Evolutionary conservation across 2,888 invertebrate species (phyloP).

Genomic region (Cosmia pyralina): DNA sequence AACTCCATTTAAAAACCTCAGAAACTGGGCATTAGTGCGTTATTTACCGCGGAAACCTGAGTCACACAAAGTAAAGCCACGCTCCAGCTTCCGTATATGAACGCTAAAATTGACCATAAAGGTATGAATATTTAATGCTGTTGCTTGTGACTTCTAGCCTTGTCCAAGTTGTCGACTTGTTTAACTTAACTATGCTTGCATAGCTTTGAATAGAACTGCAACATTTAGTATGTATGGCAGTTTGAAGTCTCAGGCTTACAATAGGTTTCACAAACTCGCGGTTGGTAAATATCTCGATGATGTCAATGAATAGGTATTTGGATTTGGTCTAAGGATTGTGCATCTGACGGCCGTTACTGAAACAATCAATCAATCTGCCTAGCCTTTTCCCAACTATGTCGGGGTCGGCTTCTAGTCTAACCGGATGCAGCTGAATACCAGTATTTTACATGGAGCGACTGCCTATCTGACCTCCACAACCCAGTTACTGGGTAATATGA

Average conservation of each 20-base stretch:
- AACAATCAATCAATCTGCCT: no score
- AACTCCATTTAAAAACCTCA: no score
- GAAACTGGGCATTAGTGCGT: background rate
- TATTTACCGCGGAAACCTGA: background rate
- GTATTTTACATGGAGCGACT: no score
- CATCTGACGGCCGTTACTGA: background rate
- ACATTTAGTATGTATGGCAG: constrained; percentile 45
- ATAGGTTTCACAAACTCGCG: constrained; percentile 10
- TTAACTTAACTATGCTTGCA: constrained; percentile 22
- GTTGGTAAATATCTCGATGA: constrained; percentile 16
- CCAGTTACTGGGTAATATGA: no score
- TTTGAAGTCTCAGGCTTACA: constrained; percentile 12
- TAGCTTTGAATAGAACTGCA: constrained; percentile 16
- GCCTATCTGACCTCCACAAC: no score
- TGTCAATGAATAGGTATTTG: background rate
- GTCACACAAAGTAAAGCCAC: background rate
- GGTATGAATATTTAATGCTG: constrained; percentile 32
- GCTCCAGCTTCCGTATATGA: background rate
- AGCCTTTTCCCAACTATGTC: no score
- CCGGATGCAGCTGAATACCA: no score
- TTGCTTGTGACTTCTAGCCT: constrained; percentile 4
- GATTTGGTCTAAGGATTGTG: background rate
- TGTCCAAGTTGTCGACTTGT: constrained; percentile 19
- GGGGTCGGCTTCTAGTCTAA: no score
- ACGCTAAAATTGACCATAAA: constrained; percentile 2